Percentiles rank a stretch among this genome's conserved stretches.
Evolutionary conservation across 2,888 invertebrate genomes (phyloP).

Genomic region (Ctena decussata): DNA sequence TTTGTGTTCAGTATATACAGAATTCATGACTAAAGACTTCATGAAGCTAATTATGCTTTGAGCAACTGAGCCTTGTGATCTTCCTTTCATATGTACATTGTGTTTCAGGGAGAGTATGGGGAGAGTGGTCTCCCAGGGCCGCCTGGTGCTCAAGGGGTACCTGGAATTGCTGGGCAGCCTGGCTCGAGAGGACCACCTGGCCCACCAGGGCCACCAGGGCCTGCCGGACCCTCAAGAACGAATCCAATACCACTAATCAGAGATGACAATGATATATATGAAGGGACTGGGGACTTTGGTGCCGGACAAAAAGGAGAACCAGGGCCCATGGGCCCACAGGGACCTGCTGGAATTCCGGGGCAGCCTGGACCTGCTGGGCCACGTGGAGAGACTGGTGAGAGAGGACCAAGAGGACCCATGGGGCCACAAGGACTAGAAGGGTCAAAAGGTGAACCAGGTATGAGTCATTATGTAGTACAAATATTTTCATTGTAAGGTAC

Average conservation of each 20-base stretch:
- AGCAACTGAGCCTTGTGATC: no score
- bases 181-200: constrained; percentile 62
- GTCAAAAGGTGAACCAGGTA: not conserved
- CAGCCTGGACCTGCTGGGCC: constrained; percentile 20
- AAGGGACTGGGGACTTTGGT: constrained; percentile 45
- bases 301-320: constrained; percentile 45
- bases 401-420: constrained; percentile 4
- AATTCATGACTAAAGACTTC: no score
- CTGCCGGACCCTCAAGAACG: constrained; percentile 43
- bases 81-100: no score
- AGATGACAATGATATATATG: constrained; percentile 46
- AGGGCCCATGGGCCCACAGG: constrained; percentile 23
- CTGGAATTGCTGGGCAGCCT: constrained; percentile 71
- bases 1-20: no score
- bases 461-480: no score
- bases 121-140: constrained; percentile 68
- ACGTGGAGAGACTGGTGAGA: constrained; percentile 5
- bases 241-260: constrained; percentile 26
- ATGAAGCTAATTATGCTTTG: no score
- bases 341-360: constrained; percentile 38
- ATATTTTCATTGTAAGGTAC: no score
- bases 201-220: constrained; percentile 58
- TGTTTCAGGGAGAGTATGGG: constrained; percentile 54
- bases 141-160: constrained; percentile 70
- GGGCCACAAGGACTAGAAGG: constrained; percentile 12